These are phyloP conservation scores for Chrysoperla carnea DNA, from an alignment of 1,140 invertebrate genomes.

Conservation along the genomic window DNA sequence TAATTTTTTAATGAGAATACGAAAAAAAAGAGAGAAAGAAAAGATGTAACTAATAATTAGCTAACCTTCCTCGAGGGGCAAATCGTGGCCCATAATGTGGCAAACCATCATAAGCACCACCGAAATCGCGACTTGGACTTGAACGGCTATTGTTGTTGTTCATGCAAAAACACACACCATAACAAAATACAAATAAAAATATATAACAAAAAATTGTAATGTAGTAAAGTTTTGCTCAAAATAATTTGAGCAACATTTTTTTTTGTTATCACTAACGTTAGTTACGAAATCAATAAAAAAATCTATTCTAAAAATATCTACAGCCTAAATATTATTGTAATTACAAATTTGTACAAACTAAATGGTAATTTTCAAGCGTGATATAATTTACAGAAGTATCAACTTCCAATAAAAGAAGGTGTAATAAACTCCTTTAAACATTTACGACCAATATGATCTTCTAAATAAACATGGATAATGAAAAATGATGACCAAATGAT, in stretches of 20 bases:
- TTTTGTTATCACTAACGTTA: constrained; percentile 1
- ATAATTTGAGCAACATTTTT: neutral
- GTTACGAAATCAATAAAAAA: neutral
- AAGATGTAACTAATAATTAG: neutral
- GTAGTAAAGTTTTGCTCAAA: neutral
- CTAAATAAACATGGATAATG: no score
- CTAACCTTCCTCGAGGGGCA: constrained; percentile 60
- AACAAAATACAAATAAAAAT: constrained; percentile 2
- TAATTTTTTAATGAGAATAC: no score
- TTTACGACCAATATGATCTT: no score
- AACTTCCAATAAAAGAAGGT: no score
- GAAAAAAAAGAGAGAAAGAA: constrained; percentile 1
- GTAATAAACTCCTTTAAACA: no score
- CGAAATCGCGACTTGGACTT: constrained; percentile 60
- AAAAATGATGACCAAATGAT: no score
- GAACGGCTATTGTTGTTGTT: constrained; percentile 42
- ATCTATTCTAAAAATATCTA: no score
- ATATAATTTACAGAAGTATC: no score
- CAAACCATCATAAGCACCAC: constrained; percentile 51
- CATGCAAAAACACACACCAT: neutral
- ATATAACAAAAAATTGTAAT: constrained; percentile 1
- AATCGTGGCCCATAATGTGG: constrained; percentile 77
- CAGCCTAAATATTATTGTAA: no score
- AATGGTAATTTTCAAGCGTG: no score
- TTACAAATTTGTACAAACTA: no score